phyloP scores from a whole-genome alignment of 2,888 invertebrate species.

The Ceramica pisi region DNA sequence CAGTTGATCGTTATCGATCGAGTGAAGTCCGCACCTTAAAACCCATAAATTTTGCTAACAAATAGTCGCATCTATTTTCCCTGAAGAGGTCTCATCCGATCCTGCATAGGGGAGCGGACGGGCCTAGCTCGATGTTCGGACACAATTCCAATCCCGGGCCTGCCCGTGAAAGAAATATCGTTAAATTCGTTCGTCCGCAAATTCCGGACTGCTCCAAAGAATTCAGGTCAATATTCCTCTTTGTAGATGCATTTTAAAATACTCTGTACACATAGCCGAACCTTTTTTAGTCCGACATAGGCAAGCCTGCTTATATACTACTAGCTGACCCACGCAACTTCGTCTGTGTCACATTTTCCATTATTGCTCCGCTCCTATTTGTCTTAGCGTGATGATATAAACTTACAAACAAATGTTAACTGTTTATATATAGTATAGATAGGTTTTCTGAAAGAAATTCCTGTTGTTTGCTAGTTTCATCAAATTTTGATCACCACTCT shows the following conservation, averaged over 20 bases:
- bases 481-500: neutral
- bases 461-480: neutral
- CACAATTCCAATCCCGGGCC: conserved; percentile 7
- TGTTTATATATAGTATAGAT: too few species aligned
- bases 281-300: neutral
- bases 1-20: neutral
- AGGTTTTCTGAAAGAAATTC: neutral
- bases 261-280: neutral
- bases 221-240: neutral
- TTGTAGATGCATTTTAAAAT: neutral
- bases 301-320: neutral
- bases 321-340: too few species aligned
- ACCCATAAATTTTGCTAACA: conserved; percentile 14
- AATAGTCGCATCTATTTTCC: conserved; percentile 15
- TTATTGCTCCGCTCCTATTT: too few species aligned
- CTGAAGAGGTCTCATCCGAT: conserved; percentile 5
- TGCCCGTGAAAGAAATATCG: conserved; percentile 29
- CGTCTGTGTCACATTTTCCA: too few species aligned
- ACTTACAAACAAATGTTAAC: too few species aligned
- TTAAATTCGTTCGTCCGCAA: neutral
- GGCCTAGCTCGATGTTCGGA: conserved; percentile 23
- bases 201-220: neutral
- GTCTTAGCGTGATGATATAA: too few species aligned
- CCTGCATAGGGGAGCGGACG: conserved; percentile 18
- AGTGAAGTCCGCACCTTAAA: neutral